A percentile compares a stretch with the other conserved stretches of the same genome.
These are phyloP conservation scores for Chrysaora quinquecirrha DNA, from an alignment of 30 jellyfish, hydroid and myxozoan genomes.

Conservation along the genomic window DNA sequence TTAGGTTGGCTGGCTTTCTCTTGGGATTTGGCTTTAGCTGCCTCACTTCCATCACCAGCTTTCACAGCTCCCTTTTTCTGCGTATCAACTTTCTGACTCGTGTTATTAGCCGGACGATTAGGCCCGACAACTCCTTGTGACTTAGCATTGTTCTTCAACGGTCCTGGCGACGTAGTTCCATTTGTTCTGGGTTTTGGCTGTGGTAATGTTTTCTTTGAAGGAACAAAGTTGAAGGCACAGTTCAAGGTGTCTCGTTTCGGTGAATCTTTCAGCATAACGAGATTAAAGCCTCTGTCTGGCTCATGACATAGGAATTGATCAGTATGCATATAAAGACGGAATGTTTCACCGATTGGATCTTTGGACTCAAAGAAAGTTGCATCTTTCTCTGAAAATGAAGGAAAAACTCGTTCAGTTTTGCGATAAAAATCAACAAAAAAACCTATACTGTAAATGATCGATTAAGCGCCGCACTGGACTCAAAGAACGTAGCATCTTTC, in stretches of 20 bases:
- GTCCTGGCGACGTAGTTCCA: too few species aligned
- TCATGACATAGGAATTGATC: slow-evolving; percentile 63
- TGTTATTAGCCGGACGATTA: background rate
- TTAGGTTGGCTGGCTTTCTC: background rate
- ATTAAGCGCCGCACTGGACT: too few species aligned
- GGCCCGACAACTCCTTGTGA: background rate
- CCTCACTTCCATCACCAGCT: background rate
- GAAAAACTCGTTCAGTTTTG: too few species aligned
- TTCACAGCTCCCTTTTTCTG: background rate
- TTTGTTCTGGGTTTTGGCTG: slow-evolving; percentile 3
- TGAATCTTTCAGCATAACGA: slow-evolving; percentile 45
- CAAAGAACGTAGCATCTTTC: too few species aligned
- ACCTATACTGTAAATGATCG: too few species aligned
- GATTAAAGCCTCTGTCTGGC: slow-evolving; percentile 36
- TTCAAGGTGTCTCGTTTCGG: slow-evolving; percentile 62
- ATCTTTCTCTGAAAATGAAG: slow-evolving; percentile 31
- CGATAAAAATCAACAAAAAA: too few species aligned
- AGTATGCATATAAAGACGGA: slow-evolving; percentile 42
- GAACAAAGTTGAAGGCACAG: slow-evolving; percentile 51
- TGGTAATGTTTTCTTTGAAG: background rate
- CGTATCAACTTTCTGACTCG: background rate
- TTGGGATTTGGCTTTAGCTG: background rate
- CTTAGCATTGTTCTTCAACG: too few species aligned
- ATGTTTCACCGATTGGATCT: slow-evolving; percentile 45
- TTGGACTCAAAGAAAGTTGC: slow-evolving; percentile 63